Evolutionary conservation across 2,888 invertebrate genomes (phyloP).

Genomic region (Philopedon plagiatum): DNA sequence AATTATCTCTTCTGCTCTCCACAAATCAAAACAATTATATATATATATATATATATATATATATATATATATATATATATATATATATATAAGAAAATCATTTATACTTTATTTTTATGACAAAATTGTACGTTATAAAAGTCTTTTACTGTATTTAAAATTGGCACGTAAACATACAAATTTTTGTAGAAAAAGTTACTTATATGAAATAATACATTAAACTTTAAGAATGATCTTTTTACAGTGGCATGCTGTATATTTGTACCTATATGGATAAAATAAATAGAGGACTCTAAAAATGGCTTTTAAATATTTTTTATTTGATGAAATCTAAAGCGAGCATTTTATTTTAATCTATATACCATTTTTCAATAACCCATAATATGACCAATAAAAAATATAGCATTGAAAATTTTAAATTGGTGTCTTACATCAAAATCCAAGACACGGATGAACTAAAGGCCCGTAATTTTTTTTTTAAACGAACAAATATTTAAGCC

Average conservation of each 20-base stretch:
- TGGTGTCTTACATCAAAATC: too few species aligned
- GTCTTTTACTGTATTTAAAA: slow-evolving; percentile 57
- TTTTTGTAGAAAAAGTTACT: slow-evolving; percentile 51
- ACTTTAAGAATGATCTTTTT: slow-evolving; percentile 61
- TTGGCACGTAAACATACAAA: slow-evolving; percentile 57
- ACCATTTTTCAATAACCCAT: too few species aligned
- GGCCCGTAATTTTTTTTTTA: too few species aligned
- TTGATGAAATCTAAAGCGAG: neutral
- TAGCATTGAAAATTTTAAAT: too few species aligned
- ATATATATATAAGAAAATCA: neutral
- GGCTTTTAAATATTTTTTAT: slow-evolving; percentile 7
- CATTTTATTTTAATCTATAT: too few species aligned
- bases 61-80: too few species aligned
- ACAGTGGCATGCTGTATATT: slow-evolving; percentile 69
- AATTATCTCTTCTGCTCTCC: too few species aligned
- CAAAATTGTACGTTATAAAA: slow-evolving; percentile 43
- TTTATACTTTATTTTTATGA: neutral
- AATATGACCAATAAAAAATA: too few species aligned
- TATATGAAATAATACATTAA: slow-evolving; percentile 62
- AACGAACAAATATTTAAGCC: too few species aligned
- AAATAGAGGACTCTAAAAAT: slow-evolving; percentile 37
- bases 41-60: too few species aligned
- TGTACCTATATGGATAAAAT: slow-evolving; percentile 70
- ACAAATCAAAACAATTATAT: too few species aligned
- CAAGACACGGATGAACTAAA: too few species aligned